Evolutionary conservation across 2,888 invertebrate species (phyloP), one percentile per base, ranked within the genome.

Genomic region (Gonocerus acuteangulatus): DNA sequence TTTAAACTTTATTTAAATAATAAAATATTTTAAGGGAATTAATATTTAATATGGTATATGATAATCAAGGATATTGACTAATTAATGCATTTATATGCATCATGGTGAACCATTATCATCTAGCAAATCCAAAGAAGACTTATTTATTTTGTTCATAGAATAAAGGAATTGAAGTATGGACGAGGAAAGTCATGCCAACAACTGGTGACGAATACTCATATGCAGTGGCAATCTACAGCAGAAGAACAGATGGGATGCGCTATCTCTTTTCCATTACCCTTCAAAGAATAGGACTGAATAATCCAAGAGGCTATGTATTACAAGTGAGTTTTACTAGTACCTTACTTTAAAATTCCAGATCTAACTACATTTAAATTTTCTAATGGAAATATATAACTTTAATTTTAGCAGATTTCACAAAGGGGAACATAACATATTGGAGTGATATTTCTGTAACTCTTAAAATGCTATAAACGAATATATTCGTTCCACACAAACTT

Each of bases 151-250:
- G 7, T 48, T 48, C 56, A 42, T 59, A 71, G 71, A 62, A 64
- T 49, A 62, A 66, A 47, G 65, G 67, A 65, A 61, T 81, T 49
- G 76, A 82, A 68, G 74, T 82, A 22, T 84, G 83, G 83, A 77
- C 74, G 1, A 77, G 81, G 47, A 78, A 77, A 1, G 78, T 82
- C 42, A 67, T 74, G 34, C 79, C 81, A 21, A 68, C 79, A 13
- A 68, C 72, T 0, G 74, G 77, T 39, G 77, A 75, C 1, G 68
- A 65, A 22, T 73, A 74, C 69, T 78, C 81, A 0, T 77, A 74
- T 65, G 83, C 82, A 0, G 69, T 83, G n/a, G 84, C 80, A 0
- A 76, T 83, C 67, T 76, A 82, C 13, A 83, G 77, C 64, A 71
- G 73, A 52, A 71, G 78, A 61, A 70, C 71, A 7, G 77, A 77